Evolutionary conservation across 1,140 invertebrate genomes (phyloP).

Genomic region (Paramacrobiotus metropolitanus): DNA sequence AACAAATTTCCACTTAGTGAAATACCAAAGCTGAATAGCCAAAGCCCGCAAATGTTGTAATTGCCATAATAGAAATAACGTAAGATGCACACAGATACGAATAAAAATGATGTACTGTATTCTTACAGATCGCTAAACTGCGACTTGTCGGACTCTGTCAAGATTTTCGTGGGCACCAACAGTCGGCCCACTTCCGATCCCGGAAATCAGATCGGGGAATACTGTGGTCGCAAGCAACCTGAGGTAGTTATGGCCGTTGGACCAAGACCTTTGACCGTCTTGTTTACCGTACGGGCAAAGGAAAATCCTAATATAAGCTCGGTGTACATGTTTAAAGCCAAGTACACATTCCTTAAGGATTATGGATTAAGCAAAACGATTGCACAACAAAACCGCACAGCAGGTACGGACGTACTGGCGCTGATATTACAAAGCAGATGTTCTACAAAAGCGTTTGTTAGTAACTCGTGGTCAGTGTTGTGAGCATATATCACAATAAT

Average conservation of each 20-base stretch:
- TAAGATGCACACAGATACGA: neutral
- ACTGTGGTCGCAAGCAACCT: neutral
- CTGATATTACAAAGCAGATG: no score
- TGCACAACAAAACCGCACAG: neutral
- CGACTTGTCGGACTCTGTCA: neutral
- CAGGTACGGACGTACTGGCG: no score
- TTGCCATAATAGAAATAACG: neutral
- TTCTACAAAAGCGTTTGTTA: no score
- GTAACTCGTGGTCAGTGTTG: no score
- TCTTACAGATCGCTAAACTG: neutral
- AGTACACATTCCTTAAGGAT: neutral
- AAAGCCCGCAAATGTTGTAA: no score
- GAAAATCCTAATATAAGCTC: neutral
- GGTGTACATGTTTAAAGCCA: constrained; percentile 1
- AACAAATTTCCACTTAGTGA: neutral
- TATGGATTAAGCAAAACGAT: neutral
- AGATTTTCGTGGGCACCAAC: neutral
- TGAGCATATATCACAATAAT: no score
- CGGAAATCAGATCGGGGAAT: neutral
- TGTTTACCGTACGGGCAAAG: neutral
- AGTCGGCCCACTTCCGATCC: neutral
- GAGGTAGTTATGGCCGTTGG: neutral
- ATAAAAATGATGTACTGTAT: neutral
- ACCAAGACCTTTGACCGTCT: neutral
- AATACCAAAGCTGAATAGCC: neutral